These are phyloP conservation scores for Fratercula arctica DNA, from an alignment of 2,797 vertebrate species.

Conservation along the genomic window DNA sequence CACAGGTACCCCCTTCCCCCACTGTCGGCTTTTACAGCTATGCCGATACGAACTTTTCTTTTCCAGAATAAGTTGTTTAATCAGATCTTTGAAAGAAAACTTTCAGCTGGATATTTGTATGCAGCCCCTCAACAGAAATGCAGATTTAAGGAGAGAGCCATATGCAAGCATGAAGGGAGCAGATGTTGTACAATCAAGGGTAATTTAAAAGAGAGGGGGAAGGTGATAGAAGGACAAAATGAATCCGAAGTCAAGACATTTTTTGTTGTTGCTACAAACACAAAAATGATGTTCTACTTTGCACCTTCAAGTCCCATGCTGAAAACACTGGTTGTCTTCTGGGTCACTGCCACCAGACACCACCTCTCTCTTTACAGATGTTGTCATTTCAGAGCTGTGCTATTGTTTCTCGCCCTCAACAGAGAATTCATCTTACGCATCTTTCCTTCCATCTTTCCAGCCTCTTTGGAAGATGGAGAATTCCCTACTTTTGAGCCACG, in stretches of 20 bases:
- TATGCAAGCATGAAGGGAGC: slow-evolving; percentile 63
- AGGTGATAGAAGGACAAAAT: slow-evolving; percentile 65
- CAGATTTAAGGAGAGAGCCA: slow-evolving; percentile 64
- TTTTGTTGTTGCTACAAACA: slow-evolving; percentile 1
- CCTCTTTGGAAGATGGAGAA: neutral
- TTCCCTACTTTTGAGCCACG: neutral
- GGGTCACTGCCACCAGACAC: slow-evolving; percentile 24
- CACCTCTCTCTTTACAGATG: neutral
- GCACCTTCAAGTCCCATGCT: neutral
- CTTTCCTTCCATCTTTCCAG: neutral
- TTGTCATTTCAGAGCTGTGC: neutral
- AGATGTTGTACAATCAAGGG: slow-evolving; percentile 67
- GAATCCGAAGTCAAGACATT: neutral
- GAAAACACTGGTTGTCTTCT: neutral
- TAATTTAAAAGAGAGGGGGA: slow-evolving; percentile 68
- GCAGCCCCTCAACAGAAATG: slow-evolving; percentile 62
- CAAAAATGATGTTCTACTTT: slow-evolving; percentile 23
- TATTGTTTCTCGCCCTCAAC: neutral
- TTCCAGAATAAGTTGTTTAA: neutral
- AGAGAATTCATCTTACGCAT: neutral
- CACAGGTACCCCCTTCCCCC: neutral
- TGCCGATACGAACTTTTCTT: neutral
- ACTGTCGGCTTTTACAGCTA: neutral
- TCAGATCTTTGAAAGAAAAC: slow-evolving; percentile 37
- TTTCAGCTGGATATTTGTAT: slow-evolving; percentile 66